Evolutionary conservation across 2,113 vertebrate species (phyloP).

Genomic region (Acrocephalus kingi): DNA sequence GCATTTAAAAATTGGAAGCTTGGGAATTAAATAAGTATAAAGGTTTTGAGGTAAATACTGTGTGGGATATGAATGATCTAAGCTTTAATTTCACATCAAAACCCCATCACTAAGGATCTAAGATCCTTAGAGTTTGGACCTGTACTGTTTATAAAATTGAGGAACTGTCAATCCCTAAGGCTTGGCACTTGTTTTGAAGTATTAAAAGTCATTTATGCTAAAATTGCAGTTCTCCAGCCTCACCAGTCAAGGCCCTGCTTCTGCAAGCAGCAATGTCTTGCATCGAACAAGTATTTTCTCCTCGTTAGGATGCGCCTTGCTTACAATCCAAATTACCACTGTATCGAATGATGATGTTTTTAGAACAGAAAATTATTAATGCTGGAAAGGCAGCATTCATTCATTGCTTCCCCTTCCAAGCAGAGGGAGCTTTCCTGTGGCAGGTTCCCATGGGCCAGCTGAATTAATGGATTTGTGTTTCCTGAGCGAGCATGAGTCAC

Average conservation of each 20-base stretch:
- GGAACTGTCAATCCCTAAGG: neutral
- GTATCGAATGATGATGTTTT: neutral
- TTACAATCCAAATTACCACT: neutral
- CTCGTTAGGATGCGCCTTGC: neutral
- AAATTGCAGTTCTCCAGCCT: neutral
- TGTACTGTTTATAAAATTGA: neutral
- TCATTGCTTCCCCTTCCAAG: neutral
- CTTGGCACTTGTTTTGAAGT: neutral
- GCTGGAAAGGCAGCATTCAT: neutral
- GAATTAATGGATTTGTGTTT: neutral
- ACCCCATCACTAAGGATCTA: neutral
- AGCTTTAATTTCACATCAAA: neutral
- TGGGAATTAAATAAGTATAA: neutral
- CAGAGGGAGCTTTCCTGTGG: neutral
- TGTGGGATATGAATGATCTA: neutral
- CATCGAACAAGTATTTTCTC: neutral
- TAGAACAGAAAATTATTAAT: neutral
- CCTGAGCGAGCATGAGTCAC: fast-evolving
- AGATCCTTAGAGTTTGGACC: neutral
- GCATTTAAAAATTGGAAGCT: neutral
- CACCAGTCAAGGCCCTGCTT: neutral
- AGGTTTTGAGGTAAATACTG: neutral
- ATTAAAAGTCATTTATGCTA: neutral
- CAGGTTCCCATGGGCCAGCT: neutral
- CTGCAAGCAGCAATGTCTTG: neutral